Evolutionary conservation across 2,888 invertebrate genomes (phyloP), one percentile per base, ranked within the genome.

Genomic region (Chrysolina oricalcia): DNA sequence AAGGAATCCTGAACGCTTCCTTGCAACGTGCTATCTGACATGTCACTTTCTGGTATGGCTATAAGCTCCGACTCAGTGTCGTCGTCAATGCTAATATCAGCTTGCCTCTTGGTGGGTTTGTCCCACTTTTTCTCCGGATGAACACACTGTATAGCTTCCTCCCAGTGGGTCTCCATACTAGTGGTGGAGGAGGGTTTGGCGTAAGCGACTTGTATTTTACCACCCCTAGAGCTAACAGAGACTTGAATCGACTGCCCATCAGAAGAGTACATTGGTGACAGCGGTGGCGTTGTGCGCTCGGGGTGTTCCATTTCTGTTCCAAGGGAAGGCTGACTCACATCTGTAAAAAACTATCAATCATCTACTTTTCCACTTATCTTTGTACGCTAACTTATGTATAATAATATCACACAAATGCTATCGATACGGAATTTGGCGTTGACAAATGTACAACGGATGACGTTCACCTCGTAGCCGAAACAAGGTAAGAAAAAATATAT

Each of bases 51-150:
- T 15, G 96, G 96, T 86, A 97, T 97, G 73, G 95, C 96, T 75
- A 96, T 96, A 82, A 97, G 89, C 88, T 97, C 97, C 70, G 96
- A 96, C 88, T 97, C 97, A 2, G 95, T 94, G 80, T 96, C 96
- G 87, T 97, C 96, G 78, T 93, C 94, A 78, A 94, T 77, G 72
- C 82, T 85, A 48, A 81, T 74, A 64, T 86, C 87, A 0, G 81
- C 81, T 65, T 81, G 75, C 75, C 83, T 86, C 74, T 81, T 84
- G 23, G 70, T 17, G 17, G 46, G 5, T 63, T 53, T 72, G 9
- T 50, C 10, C 78, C 78, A 75, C 77, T 83, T 86, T 77, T 86
- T 87, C 27, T 87, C 87, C 4, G 84, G 82, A 73, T 84, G 85
- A 50, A 83, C 82, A 27, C 88, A 86, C 71, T 90, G 90, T 50